Evolutionary conservation across 2,888 invertebrate species (phyloP).

Genomic region (Eupithecia exiguata): DNA sequence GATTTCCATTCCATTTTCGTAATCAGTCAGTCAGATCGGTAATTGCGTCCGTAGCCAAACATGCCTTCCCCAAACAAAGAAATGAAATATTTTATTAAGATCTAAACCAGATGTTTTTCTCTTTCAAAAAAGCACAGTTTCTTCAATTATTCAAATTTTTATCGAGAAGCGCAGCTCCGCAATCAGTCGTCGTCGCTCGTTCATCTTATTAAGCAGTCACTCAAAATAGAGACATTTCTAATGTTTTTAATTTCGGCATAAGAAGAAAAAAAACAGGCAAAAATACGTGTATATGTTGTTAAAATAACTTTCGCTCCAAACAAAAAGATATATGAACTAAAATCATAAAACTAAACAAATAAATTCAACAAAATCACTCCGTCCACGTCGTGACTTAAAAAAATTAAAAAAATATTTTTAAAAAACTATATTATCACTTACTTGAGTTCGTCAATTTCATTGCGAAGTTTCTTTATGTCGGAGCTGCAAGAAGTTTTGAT

Average conservation of each 20-base stretch:
- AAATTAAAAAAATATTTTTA: background rate
- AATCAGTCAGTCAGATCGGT: too few species aligned
- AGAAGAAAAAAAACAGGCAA: background rate
- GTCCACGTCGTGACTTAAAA: background rate
- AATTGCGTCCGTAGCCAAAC: too few species aligned
- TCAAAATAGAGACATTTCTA: background rate
- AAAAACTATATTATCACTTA: constrained; percentile 54
- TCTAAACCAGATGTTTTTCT: too few species aligned
- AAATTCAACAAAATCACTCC: background rate
- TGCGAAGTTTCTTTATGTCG: constrained; percentile 61
- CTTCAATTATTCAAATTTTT: background rate
- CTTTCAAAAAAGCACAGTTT: background rate
- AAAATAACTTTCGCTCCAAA: background rate
- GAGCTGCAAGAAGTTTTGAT: constrained; percentile 60
- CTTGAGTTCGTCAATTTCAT: constrained; percentile 70
- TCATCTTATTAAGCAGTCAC: background rate
- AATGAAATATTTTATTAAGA: too few species aligned
- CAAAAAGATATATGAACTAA: background rate
- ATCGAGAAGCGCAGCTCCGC: background rate
- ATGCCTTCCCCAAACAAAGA: too few species aligned
- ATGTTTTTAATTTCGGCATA: background rate
- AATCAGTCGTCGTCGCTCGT: background rate
- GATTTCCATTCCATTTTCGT: too few species aligned
- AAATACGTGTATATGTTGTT: background rate
- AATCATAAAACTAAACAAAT: background rate